phyloP scores from a whole-genome alignment of 1,140 invertebrate species.

The Drepana arcuata region DNA sequence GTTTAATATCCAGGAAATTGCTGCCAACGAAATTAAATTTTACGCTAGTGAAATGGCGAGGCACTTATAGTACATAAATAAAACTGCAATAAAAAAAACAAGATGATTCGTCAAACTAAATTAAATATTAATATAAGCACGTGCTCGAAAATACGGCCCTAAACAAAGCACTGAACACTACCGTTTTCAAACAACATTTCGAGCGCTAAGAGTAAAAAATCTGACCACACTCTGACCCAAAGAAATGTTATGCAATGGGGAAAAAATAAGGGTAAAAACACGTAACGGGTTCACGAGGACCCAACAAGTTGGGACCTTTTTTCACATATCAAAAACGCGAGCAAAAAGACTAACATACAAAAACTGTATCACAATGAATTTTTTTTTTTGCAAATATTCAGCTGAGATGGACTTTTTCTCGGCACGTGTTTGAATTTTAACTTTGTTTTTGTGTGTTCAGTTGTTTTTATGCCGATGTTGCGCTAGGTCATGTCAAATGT shows the following conservation, averaged over 20 bases:
- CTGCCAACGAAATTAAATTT: no score
- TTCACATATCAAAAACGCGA: constrained; percentile 31
- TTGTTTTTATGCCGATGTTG: constrained; percentile 28
- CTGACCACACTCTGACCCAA: constrained; percentile 18
- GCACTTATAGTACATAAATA: no score
- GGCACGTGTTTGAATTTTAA: constrained; percentile 49
- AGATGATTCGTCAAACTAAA: no score
- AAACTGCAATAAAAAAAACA: no score
- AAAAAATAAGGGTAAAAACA: constrained; percentile 37
- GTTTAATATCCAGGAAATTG: no score
- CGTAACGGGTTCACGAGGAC: constrained; percentile 43
- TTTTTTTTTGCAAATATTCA: constrained; percentile 47
- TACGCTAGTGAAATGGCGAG: no score
- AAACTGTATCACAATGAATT: constrained; percentile 32
- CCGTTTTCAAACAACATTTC: no score
- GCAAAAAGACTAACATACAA: constrained; percentile 37
- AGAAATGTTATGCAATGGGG: constrained; percentile 36
- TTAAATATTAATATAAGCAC: no score
- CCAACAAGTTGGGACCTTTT: constrained; percentile 26
- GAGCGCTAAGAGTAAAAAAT: neutral
- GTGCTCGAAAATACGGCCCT: no score
- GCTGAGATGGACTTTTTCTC: constrained; percentile 35
- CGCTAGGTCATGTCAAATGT: constrained; percentile 34
- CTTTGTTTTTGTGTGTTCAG: constrained; percentile 30
- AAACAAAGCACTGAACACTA: no score